phyloP scores from a whole-genome alignment of 2,888 invertebrate genomes.

The Conomelus anceps region DNA sequence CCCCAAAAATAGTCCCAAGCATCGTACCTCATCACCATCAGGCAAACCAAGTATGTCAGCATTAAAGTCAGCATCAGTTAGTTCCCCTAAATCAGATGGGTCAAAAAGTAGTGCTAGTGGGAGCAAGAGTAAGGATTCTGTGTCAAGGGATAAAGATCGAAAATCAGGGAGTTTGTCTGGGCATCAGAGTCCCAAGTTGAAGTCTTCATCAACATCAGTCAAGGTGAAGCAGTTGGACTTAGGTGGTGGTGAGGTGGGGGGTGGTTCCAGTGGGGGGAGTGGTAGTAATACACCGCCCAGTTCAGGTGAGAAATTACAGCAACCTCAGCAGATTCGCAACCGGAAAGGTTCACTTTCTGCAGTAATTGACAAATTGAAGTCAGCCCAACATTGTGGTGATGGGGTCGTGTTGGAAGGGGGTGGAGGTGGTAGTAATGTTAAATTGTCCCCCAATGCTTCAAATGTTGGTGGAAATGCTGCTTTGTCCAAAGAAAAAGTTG shows the following conservation, averaged over 20 bases:
- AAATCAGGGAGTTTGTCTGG: constrained; percentile 32
- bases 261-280: constrained; percentile 25
- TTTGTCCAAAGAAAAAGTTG: neutral
- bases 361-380: constrained; percentile 79
- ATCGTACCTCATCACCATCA: constrained; percentile 67
- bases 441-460: neutral
- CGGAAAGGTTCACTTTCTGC: constrained; percentile 72
- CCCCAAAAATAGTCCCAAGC: constrained; percentile 34
- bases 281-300: constrained; percentile 30
- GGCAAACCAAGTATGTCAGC: constrained; percentile 88
- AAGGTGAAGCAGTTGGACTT: constrained; percentile 64
- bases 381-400: constrained; percentile 54
- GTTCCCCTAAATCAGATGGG: constrained; percentile 50
- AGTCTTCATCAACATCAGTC: constrained; percentile 51
- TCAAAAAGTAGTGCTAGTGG: constrained; percentile 46
- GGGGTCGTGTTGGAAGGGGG: constrained; percentile 29
- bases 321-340: constrained; percentile 42
- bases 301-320: constrained; percentile 30
- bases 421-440: neutral
- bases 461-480: neutral
- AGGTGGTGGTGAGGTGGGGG: constrained; percentile 40
- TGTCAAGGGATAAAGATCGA: constrained; percentile 51
- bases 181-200: constrained; percentile 58
- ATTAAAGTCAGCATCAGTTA: constrained; percentile 64
- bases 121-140: constrained; percentile 43